Percentiles rank a stretch among this genome's conserved stretches.
These are phyloP conservation scores for Gasterosteus nipponicus DNA, from an alignment of 2,113 vertebrate species.

Conservation along the genomic window DNA sequence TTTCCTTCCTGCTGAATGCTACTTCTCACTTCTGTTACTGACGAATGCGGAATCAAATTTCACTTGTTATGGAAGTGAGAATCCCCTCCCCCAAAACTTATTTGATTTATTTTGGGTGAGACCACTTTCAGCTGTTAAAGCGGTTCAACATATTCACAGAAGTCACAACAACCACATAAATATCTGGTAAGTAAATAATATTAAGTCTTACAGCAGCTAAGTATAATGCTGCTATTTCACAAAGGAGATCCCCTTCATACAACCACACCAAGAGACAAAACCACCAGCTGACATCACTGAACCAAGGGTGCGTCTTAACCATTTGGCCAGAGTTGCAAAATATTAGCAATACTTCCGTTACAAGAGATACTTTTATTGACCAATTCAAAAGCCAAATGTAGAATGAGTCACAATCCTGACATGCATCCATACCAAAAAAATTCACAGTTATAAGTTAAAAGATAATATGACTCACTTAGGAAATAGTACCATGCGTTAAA, in stretches of 20 bases:
- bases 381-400: not conserved
- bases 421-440: not conserved
- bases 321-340: not conserved
- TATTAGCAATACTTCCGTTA: not conserved
- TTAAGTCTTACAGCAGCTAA: not conserved
- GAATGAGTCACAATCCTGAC: too few species aligned
- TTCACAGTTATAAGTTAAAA: not conserved
- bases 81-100: not conserved
- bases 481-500: not conserved
- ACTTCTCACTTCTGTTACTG: constrained; percentile 60
- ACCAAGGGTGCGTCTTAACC: not conserved
- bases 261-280: not conserved
- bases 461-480: not conserved
- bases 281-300: not conserved
- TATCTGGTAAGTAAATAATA: not conserved
- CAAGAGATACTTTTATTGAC: not conserved
- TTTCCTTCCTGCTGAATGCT: not conserved
- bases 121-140: not conserved
- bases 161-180: not conserved
- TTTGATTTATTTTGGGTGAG: not conserved
- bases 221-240: not conserved
- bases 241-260: not conserved
- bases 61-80: not conserved
- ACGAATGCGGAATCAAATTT: not conserved
- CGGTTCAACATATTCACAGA: not conserved